Percentiles rank a stretch among this genome's conserved stretches.
Conservation (phyloP, 2,888 invertebrate genomes). For the Diachrysia chrysitis region DNA sequence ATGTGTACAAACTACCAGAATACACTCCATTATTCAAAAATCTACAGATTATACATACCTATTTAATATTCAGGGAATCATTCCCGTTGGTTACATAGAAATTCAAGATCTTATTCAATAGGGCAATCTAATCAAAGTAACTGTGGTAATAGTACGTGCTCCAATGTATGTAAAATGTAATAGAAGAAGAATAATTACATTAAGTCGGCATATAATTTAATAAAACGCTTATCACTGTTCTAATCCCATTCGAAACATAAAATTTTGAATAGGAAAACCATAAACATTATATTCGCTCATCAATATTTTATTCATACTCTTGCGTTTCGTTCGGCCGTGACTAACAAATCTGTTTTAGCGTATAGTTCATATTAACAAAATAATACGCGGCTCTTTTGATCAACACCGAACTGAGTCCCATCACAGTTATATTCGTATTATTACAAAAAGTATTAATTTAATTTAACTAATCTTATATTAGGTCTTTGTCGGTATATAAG, state of each 20-base stretch:
- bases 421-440: constrained; percentile 53
- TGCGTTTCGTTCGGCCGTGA: constrained; percentile 54
- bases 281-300: constrained; percentile 61
- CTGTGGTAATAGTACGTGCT: background rate
- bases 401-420: constrained; percentile 49
- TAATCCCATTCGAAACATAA: constrained; percentile 52
- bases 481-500: constrained; percentile 55
- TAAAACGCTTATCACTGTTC: constrained; percentile 48
- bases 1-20: too few relatives aligned
- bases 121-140: background rate
- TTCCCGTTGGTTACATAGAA: background rate
- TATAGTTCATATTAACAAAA: constrained; percentile 62
- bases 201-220: constrained; percentile 17
- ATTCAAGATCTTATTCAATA: background rate
- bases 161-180: background rate
- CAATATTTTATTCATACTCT: constrained; percentile 60
- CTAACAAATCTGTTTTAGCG: constrained; percentile 65
- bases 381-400: constrained; percentile 62
- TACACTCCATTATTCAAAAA: too few relatives aligned
- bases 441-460: constrained; percentile 49
- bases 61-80: background rate
- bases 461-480: constrained; percentile 57
- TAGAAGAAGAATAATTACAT: background rate
- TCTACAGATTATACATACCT: background rate
- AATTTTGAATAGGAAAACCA: constrained; percentile 51